These are phyloP conservation scores for Fundulus diaphanus DNA, from an alignment of 2,797 vertebrate species.

Conservation along the genomic window DNA sequence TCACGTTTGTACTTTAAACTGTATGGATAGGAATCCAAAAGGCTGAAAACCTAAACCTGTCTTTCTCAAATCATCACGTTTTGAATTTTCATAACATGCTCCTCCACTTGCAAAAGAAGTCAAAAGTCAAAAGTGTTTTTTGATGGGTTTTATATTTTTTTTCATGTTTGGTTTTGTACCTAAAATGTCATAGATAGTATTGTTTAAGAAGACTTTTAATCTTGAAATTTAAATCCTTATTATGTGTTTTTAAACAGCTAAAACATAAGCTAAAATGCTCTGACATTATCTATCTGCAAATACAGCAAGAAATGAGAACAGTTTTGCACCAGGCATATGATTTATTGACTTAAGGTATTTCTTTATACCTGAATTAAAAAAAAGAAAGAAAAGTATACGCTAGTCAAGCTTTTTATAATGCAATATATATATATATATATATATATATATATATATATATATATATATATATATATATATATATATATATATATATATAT, in stretches of 20 bases:
- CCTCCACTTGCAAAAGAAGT: background rate
- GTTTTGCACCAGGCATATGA: background rate
- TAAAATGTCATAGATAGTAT: background rate
- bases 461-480: too few relatives aligned
- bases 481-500: too few relatives aligned
- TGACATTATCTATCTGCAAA: background rate
- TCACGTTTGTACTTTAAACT: background rate
- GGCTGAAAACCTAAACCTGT: background rate
- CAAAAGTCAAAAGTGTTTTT: background rate
- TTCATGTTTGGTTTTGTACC: background rate
- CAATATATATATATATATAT: too few relatives aligned
- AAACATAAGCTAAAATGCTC: background rate
- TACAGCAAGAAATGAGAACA: background rate
- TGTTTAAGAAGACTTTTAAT: background rate
- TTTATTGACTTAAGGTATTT: background rate
- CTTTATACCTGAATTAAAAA: background rate
- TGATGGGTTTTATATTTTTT: background rate
- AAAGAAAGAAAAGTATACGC: background rate
- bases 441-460: too few relatives aligned
- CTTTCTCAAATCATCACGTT: background rate
- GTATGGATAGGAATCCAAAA: conserved; percentile 5
- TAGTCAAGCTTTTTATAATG: background rate
- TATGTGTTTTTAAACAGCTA: background rate
- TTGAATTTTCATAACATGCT: background rate
- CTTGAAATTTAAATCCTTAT: background rate